Evolutionary conservation across 2,797 vertebrate species (phyloP).

Genomic region (Bradypodion pumilum): DNA sequence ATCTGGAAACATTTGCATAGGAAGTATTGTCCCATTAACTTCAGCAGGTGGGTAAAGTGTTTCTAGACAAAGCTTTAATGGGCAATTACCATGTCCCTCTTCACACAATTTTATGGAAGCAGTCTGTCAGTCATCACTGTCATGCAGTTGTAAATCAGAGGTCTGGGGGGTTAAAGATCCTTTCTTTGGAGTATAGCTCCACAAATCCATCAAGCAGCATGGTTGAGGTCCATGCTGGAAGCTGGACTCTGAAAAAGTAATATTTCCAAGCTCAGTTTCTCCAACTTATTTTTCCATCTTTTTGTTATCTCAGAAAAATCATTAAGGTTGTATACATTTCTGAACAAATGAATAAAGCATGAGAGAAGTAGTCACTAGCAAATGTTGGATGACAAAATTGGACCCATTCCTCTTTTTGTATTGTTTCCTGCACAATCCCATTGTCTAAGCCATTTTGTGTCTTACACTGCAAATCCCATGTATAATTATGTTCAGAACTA

Average conservation of each 20-base stretch:
- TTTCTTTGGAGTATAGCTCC: too few species aligned
- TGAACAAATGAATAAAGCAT: background rate
- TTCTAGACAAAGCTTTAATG: background rate
- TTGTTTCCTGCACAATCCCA: background rate
- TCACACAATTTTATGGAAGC: background rate
- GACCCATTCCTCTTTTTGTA: background rate
- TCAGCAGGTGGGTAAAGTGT: background rate
- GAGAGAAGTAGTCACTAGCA: background rate
- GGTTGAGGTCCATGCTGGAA: too few species aligned
- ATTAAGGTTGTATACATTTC: background rate
- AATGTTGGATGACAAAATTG: background rate
- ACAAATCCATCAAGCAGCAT: too few species aligned
- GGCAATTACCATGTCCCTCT: background rate
- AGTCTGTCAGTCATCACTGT: too few species aligned
- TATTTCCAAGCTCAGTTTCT: too few species aligned
- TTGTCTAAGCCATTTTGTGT: background rate
- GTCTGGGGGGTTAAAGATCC: too few species aligned
- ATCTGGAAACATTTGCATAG: background rate
- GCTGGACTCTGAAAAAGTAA: too few species aligned
- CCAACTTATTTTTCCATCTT: too few species aligned
- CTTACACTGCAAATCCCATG: background rate
- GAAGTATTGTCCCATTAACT: background rate
- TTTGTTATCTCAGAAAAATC: background rate
- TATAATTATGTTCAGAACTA: background rate
- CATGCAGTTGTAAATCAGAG: too few species aligned